Percentiles rank a stretch among this genome's conserved stretches.
These are phyloP conservation scores for Amblyopsis hoosieri DNA, from an alignment of 2,797 vertebrate genomes.

Conservation along the genomic window DNA sequence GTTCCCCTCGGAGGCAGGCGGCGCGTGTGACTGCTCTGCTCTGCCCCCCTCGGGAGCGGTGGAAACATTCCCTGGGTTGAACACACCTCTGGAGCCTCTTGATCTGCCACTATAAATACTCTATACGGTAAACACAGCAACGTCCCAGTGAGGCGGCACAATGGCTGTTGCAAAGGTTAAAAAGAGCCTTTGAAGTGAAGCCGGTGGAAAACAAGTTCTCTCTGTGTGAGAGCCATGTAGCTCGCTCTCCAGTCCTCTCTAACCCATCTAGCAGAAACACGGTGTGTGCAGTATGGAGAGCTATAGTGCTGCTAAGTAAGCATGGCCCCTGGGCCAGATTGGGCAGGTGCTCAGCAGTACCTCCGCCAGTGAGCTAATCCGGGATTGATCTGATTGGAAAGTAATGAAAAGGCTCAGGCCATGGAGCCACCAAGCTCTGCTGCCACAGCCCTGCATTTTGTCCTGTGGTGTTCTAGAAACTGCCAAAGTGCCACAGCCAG, in stretches of 20 bases:
- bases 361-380: constrained; percentile 75
- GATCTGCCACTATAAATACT: constrained; percentile 69
- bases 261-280: constrained; percentile 6
- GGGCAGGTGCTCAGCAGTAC: constrained; percentile 59
- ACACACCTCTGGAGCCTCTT: constrained; percentile 56
- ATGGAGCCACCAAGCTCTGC: constrained; percentile 26
- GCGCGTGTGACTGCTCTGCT: constrained; percentile 44
- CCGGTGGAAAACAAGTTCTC: constrained; percentile 13
- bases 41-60: constrained; percentile 50
- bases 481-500: constrained; percentile 4
- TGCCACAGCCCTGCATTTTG: background rate
- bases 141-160: constrained; percentile 44
- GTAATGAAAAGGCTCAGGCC: constrained; percentile 46
- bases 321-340: constrained; percentile 49
- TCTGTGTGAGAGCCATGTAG: constrained; percentile 7
- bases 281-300: background rate
- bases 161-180: constrained; percentile 32
- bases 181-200: constrained; percentile 31
- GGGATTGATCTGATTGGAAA: constrained; percentile 69
- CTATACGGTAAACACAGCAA: constrained; percentile 55
- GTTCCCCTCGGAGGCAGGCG: constrained; percentile 38
- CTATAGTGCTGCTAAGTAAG: constrained; percentile 37
- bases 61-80: constrained; percentile 64
- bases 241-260: constrained; percentile 1
- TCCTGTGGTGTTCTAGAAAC: constrained; percentile 6